Percentiles rank a stretch among this genome's conserved stretches.
phyloP scores from a whole-genome alignment of 2,797 vertebrate species.

The Nothura maculosa region DNA sequence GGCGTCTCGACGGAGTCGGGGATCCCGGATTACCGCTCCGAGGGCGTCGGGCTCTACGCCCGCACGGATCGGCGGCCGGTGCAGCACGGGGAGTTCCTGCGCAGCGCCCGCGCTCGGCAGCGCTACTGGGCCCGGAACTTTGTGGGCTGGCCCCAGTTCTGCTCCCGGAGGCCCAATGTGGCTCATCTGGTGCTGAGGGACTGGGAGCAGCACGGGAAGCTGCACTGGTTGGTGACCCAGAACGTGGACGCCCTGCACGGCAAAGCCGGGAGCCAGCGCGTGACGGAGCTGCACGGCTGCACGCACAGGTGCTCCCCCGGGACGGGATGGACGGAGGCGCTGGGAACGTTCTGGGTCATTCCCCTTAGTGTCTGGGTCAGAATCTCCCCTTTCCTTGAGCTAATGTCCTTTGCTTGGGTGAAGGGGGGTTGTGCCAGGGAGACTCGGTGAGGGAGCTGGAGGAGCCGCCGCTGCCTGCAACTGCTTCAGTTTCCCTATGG shows the following conservation, averaged over 20 bases:
- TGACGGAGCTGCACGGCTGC: conserved; percentile 95
- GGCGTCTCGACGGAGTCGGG: conserved; percentile 97
- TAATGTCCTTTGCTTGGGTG: background rate
- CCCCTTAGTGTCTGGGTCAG: background rate
- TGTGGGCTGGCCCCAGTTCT: conserved; percentile 95
- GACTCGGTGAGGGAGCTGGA: background rate
- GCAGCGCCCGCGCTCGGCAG: conserved; percentile 88
- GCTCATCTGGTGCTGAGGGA: conserved; percentile 86
- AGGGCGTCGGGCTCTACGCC: conserved; percentile 92
- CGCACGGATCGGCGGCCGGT: conserved; percentile 91
- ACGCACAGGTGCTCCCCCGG: conserved; percentile 86
- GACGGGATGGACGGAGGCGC: too few relatives aligned
- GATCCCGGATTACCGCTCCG: conserved; percentile 96
- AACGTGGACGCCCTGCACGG: conserved; percentile 95
- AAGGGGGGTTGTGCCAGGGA: background rate
- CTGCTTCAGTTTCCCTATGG: background rate
- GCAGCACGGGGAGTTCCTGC: conserved; percentile 90
- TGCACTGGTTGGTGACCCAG: conserved; percentile 97
- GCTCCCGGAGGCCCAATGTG: conserved; percentile 89
- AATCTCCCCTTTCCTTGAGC: background rate
- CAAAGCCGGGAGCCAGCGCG: conserved; percentile 88
- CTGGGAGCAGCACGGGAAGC: conserved; percentile 90
- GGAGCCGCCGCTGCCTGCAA: background rate
- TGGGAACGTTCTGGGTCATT: background rate
- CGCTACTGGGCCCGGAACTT: conserved; percentile 98